A percentile compares a stretch with the other conserved stretches of the same genome.
Conservation (phyloP, 2,797 vertebrate species). For the Huso huso region DNA sequence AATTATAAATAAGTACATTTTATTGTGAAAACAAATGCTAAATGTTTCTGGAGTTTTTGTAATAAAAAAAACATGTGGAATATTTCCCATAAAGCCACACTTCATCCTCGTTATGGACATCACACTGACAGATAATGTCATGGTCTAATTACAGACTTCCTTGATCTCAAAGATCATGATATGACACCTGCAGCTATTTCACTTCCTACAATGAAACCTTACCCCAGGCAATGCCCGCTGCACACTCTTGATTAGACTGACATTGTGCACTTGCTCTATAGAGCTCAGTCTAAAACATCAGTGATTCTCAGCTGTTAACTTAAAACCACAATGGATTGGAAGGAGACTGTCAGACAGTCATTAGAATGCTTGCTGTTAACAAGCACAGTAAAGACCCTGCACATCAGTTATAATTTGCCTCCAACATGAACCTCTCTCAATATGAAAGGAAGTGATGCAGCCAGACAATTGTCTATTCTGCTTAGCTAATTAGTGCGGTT, state of each 20-base stretch:
- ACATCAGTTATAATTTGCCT: slow-evolving; percentile 68
- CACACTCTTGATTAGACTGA: slow-evolving; percentile 31
- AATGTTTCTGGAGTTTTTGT: no score
- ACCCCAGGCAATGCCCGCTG: slow-evolving; percentile 23
- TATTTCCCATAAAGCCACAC: slow-evolving; percentile 22
- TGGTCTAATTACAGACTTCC: slow-evolving; percentile 23
- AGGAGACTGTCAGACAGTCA: slow-evolving; percentile 54
- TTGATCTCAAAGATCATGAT: slow-evolving; percentile 35
- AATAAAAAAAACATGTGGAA: neutral
- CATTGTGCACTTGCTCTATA: slow-evolving; percentile 38
- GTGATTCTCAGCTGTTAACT: slow-evolving; percentile 44
- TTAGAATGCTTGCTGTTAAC: slow-evolving; percentile 56
- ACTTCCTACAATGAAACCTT: slow-evolving; percentile 25
- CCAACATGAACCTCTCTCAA: slow-evolving; percentile 58
- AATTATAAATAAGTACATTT: no score
- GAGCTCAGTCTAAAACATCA: slow-evolving; percentile 36
- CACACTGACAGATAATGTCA: slow-evolving; percentile 20
- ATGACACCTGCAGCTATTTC: slow-evolving; percentile 34
- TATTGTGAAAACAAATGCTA: no score
- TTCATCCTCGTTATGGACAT: slow-evolving; percentile 32
- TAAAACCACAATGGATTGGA: slow-evolving; percentile 53
- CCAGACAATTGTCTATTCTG: slow-evolving; percentile 54
- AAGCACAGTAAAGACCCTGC: slow-evolving; percentile 63
- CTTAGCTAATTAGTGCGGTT: slow-evolving; percentile 63
- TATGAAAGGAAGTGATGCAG: slow-evolving; percentile 63